A percentile compares a stretch with the other conserved stretches of the same genome.
phyloP scores from a whole-genome alignment of 2,888 invertebrate species.

The Cosmopolites sordidus region DNA sequence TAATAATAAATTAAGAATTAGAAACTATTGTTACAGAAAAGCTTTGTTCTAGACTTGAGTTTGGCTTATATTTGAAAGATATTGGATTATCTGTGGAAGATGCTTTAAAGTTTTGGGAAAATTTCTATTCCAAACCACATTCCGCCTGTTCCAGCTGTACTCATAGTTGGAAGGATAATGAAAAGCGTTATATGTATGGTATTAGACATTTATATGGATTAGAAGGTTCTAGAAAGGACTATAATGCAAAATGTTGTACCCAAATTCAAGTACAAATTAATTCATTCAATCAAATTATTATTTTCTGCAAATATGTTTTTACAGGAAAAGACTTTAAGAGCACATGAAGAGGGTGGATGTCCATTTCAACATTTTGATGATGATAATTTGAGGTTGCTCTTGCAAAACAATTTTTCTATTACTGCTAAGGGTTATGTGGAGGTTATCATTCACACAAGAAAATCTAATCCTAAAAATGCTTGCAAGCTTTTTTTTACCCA shows the following conservation, averaged over 20 bases:
- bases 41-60: slow-evolving; percentile 57
- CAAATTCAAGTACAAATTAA: slow-evolving; percentile 53
- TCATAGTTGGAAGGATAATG: slow-evolving; percentile 62
- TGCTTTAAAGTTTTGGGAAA: slow-evolving; percentile 61
- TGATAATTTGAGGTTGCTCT: slow-evolving; percentile 43
- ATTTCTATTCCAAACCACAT: slow-evolving; percentile 56
- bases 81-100: slow-evolving; percentile 64
- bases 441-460: slow-evolving; percentile 32
- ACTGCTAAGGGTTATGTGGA: too few species aligned
- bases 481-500: slow-evolving; percentile 31
- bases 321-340: slow-evolving; percentile 31
- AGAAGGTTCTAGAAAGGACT: slow-evolving; percentile 61
- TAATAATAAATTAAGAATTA: slow-evolving; percentile 22
- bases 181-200: slow-evolving; percentile 50
- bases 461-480: slow-evolving; percentile 25
- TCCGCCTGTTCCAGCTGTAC: slow-evolving; percentile 52
- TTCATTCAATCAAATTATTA: too few species aligned
- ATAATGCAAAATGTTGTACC: slow-evolving; percentile 57
- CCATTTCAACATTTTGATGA: slow-evolving; percentile 59
- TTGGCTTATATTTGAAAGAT: slow-evolving; percentile 68
- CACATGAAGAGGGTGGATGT: slow-evolving; percentile 57
- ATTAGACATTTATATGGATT: slow-evolving; percentile 70
- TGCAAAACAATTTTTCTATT: background rate
- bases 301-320: slow-evolving; percentile 2
- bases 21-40: background rate